Evolutionary conservation across 2,797 vertebrate genomes (phyloP), one percentile per base, ranked within the genome.

Genomic region (Pygocentrus nattereri): DNA sequence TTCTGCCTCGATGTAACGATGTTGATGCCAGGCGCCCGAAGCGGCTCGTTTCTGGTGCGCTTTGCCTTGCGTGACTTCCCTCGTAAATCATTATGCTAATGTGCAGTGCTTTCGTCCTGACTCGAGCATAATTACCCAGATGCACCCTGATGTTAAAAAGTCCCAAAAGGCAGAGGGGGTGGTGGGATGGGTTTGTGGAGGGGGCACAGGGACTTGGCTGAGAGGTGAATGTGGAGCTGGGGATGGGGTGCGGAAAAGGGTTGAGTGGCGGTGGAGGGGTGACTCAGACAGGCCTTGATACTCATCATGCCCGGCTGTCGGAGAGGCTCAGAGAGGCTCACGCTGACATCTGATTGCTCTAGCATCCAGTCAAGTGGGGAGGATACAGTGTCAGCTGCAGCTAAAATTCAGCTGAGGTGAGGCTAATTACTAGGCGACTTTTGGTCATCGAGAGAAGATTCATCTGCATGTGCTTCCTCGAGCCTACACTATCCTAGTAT

Each of bases 11-110:
- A 62, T 52, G 54, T 76, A 77, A 83, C 85, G 76, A 83, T 82
- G 77, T 84, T 70, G 76, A 68, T 54, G 69, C 59, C 71, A 76
- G 78, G 79, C 80, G 71, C 86, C 82, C 27, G 75, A 73, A 77
- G 86, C 78, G 54, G 56, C 58, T 77, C 75, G 78, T 79, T 82
- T 73, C 65, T 58, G 47, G 71, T 80, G 71, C 34, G 76, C 69
- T 79, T 76, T 67, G 74, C 84, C 76, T 78, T 82, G 87, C 47
- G 0, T 88, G 87, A 85, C 85, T 86, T 88, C 86, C 77, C 78
- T 83, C 81, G 80, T 88, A 41, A 78, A 89, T 91, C 89, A 79
- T 86, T 89, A 89, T 82, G 67, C 83, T 92, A 82, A 93, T 81
- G 80, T 58, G 70, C 62, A 4, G 71, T 83, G 90, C 69, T 84